A percentile compares a stretch with the other conserved stretches of the same genome.
phyloP scores from a whole-genome alignment of 1,140 invertebrate species.

The Zelostemma sp. region DNA sequence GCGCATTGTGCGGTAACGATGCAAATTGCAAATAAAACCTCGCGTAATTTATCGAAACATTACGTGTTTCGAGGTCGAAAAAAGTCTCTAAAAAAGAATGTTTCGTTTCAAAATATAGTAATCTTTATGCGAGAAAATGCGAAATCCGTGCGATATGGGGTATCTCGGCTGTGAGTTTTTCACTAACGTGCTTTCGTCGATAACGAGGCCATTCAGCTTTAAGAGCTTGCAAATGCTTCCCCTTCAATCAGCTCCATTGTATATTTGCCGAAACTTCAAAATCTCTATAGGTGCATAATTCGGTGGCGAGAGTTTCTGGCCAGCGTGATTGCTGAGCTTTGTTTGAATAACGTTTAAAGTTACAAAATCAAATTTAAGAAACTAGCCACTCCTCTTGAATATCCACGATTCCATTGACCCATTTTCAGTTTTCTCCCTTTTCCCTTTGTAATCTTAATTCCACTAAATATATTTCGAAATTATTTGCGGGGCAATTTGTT shows the following conservation, averaged over 20 bases:
- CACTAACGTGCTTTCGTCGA: conserved; percentile 25
- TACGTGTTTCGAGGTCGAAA: neutral
- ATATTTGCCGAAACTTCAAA: conserved; percentile 32
- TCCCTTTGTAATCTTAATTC: conserved; percentile 23
- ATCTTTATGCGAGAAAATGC: conserved; percentile 18
- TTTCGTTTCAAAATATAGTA: neutral
- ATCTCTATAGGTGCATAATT: conserved; percentile 37
- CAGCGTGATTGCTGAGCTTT: conserved; percentile 27
- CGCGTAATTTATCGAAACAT: neutral
- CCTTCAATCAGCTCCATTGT: conserved; percentile 58
- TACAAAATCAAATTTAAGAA: neutral
- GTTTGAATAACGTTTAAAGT: neutral
- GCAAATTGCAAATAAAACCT: neutral
- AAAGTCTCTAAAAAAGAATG: neutral
- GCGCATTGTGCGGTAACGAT: conserved; percentile 2
- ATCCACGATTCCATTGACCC: too few species aligned
- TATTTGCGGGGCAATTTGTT: too few species aligned
- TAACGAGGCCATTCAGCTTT: conserved; percentile 58
- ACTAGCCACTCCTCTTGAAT: conserved; percentile 35
- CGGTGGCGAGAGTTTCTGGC: conserved; percentile 27
- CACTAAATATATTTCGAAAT: too few species aligned
- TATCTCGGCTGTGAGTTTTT: conserved; percentile 32
- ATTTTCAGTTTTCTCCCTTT: too few species aligned
- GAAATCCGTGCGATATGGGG: conserved; percentile 33
- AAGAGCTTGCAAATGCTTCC: conserved; percentile 55